Percentiles rank a stretch among this genome's conserved stretches.
Conservation (phyloP, 2,797 vertebrate genomes). For the Bradypus variegatus region DNA sequence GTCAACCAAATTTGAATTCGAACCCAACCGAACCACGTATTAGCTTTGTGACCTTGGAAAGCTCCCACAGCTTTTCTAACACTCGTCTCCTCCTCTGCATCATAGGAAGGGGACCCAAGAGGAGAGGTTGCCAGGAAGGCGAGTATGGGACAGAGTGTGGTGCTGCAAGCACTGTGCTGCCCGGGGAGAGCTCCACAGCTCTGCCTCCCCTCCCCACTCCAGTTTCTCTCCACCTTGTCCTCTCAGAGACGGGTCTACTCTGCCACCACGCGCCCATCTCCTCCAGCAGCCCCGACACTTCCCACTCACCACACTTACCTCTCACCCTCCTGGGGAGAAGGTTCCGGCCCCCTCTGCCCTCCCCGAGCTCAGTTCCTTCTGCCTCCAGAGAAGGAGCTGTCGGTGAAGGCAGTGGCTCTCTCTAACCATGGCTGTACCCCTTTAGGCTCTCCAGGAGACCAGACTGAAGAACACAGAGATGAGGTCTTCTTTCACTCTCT, state of each 20-base stretch:
- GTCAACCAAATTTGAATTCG: background rate
- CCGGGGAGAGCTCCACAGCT: no score
- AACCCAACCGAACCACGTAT: rapidly evolving
- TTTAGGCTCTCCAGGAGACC: no score
- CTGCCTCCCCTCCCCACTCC: background rate
- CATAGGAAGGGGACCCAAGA: rapidly evolving
- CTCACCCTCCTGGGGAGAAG: no score
- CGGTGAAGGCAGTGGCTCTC: no score
- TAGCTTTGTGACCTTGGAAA: background rate
- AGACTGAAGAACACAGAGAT: no score
- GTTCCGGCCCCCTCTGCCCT: no score
- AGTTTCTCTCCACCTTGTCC: background rate
- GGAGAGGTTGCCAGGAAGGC: background rate
- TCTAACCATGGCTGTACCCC: no score
- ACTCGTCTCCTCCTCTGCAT: background rate
- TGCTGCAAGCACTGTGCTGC: rapidly evolving
- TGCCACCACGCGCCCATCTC: rapidly evolving
- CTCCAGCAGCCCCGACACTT: no score
- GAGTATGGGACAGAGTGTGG: rapidly evolving
- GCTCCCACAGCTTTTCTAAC: background rate
- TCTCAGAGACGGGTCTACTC: rapidly evolving
- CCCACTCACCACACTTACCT: no score
- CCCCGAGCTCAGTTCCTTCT: no score
- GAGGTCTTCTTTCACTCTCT: rapidly evolving
- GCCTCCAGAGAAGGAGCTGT: no score